Percentiles rank a stretch among this genome's conserved stretches.
Evolutionary conservation across 2,888 invertebrate genomes (phyloP).

Genomic region (Pherbina coryleti): DNA sequence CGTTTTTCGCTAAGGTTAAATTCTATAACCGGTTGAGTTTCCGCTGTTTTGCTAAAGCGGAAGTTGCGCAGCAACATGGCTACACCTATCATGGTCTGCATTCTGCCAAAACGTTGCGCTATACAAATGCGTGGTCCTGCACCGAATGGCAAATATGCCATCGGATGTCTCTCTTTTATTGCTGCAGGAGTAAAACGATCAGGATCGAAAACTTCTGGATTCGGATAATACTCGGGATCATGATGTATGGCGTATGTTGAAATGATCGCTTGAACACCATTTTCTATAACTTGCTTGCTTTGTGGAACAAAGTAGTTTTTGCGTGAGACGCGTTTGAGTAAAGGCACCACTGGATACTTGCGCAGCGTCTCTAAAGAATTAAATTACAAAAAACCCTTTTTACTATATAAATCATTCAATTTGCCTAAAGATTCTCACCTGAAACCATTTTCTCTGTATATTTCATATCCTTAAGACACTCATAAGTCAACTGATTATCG

Average conservation of each 20-base stretch:
- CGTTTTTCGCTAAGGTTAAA: conserved; percentile 32
- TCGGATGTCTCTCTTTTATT: conserved; percentile 69
- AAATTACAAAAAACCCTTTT: background rate
- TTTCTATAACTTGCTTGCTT: conserved; percentile 68
- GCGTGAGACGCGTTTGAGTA: conserved; percentile 70
- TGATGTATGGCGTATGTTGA: conserved; percentile 64
- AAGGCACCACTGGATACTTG: conserved; percentile 71
- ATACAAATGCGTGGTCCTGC: conserved; percentile 53
- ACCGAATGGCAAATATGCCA: conserved; percentile 53
- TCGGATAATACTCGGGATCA: conserved; percentile 63
- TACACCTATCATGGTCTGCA: conserved; percentile 51
- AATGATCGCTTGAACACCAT: conserved; percentile 58
- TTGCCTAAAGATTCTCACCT: conserved; percentile 57
- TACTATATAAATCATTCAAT: background rate
- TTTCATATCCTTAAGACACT: conserved; percentile 64
- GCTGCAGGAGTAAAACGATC: conserved; percentile 71
- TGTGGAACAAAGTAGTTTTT: conserved; percentile 70
- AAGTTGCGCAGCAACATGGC: conserved; percentile 49
- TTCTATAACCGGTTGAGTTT: conserved; percentile 42
- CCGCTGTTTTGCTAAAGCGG: conserved; percentile 41
- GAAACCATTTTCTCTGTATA: conserved; percentile 70
- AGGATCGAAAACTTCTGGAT: conserved; percentile 66
- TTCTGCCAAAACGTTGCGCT: conserved; percentile 51
- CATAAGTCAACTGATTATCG: conserved; percentile 67
- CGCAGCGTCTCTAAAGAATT: conserved; percentile 70